These are phyloP conservation scores for Myiagra hebetior DNA, from an alignment of 2,113 vertebrate species.

Conservation along the genomic window DNA sequence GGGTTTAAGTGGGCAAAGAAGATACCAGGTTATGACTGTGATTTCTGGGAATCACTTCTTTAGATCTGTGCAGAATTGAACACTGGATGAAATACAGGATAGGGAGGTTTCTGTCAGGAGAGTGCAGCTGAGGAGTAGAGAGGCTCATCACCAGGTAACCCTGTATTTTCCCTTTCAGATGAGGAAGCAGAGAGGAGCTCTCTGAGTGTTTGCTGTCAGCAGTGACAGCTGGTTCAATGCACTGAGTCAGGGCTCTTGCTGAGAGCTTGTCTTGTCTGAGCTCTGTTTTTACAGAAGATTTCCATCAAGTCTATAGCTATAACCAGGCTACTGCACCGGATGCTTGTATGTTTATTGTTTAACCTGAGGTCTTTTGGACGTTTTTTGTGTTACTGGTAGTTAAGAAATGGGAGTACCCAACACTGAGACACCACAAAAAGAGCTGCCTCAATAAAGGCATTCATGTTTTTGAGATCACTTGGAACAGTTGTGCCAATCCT, in stretches of 20 bases:
- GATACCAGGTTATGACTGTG: neutral
- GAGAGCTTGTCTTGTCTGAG: neutral
- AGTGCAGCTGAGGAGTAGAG: neutral
- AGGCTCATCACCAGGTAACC: neutral
- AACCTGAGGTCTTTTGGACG: neutral
- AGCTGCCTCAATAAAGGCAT: neutral
- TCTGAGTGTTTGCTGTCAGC: neutral
- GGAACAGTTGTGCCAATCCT: neutral
- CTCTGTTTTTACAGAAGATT: neutral
- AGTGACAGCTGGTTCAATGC: neutral
- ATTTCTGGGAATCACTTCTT: neutral
- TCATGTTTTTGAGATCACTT: neutral
- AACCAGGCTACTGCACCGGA: neutral
- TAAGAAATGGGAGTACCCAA: neutral
- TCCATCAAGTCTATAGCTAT: neutral
- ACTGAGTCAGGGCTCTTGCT: neutral
- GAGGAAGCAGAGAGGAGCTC: neutral
- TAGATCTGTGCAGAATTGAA: neutral
- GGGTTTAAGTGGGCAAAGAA: neutral
- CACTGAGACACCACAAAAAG: neutral
- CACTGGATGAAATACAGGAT: neutral
- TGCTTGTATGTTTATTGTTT: neutral
- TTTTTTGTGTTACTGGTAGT: neutral
- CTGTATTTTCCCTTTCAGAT: neutral
- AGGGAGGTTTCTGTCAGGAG: neutral